Percentiles rank a stretch among this genome's conserved stretches.
phyloP scores from a whole-genome alignment of 2,797 vertebrate species.

The Oceanodroma leucorhoa region DNA sequence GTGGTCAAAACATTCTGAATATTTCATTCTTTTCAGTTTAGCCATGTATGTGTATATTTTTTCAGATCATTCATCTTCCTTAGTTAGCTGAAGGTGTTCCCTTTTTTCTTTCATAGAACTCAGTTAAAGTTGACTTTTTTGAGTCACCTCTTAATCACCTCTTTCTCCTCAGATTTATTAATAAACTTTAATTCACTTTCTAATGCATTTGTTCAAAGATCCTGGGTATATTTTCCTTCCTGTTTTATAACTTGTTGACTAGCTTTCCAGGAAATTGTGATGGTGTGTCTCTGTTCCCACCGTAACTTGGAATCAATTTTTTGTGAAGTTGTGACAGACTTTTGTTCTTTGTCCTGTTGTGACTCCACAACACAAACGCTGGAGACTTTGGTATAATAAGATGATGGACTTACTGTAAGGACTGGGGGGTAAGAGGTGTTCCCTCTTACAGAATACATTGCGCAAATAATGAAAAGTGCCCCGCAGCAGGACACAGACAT shows the following conservation, averaged over 20 bases:
- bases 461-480: neutral
- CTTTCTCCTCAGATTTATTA: neutral
- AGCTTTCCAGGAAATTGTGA: neutral
- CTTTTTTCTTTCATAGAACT: neutral
- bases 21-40: neutral
- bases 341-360: neutral
- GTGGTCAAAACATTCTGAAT: neutral
- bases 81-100: neutral
- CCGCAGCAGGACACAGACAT: rapidly evolving
- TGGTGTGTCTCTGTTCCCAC: neutral
- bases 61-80: neutral
- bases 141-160: neutral
- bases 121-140: neutral
- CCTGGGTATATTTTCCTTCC: neutral
- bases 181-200: neutral
- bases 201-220: neutral
- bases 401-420: neutral
- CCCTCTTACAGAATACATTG: neutral
- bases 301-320: neutral
- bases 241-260: neutral
- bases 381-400: neutral
- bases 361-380: neutral
- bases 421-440: neutral
- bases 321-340: neutral
- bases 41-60: neutral